Evolutionary conservation across 2,797 vertebrate species (phyloP).

Genomic region (Squalus acanthias): DNA sequence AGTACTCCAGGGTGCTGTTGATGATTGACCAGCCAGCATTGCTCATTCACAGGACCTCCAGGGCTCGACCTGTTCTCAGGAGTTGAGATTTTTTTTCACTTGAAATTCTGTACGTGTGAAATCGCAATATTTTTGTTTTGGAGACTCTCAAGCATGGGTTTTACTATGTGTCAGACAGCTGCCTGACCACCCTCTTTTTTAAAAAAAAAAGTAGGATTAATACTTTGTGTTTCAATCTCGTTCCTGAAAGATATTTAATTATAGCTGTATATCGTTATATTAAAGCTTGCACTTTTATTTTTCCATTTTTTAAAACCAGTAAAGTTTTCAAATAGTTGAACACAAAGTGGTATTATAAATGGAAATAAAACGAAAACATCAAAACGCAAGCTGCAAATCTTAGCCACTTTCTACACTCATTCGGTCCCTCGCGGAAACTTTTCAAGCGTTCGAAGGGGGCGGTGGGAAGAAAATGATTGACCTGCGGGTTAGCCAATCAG

Average conservation of each 20-base stretch:
- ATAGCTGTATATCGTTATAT: neutral
- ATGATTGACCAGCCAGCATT: neutral
- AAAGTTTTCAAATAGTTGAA: neutral
- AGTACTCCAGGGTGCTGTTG: neutral
- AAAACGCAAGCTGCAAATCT: neutral
- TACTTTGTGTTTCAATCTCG: neutral
- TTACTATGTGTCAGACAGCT: neutral
- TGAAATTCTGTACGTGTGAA: neutral
- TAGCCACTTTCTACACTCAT: too few species aligned
- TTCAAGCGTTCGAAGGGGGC: neutral
- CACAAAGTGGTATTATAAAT: neutral
- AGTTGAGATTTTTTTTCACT: neutral
- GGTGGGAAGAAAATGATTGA: neutral
- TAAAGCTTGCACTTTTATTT: neutral
- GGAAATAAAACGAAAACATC: neutral
- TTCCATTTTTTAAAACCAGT: neutral
- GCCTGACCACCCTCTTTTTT: neutral
- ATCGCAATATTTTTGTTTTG: neutral
- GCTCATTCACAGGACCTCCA: neutral
- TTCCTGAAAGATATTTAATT: neutral
- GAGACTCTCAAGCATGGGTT: neutral
- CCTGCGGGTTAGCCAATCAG: neutral
- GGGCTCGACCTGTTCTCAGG: neutral
- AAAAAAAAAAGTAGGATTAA: neutral
- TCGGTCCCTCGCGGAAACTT: conserved; percentile 17